Evolutionary conservation across 1,140 invertebrate species (phyloP).

Genomic region (Cotesia glomerata): DNA sequence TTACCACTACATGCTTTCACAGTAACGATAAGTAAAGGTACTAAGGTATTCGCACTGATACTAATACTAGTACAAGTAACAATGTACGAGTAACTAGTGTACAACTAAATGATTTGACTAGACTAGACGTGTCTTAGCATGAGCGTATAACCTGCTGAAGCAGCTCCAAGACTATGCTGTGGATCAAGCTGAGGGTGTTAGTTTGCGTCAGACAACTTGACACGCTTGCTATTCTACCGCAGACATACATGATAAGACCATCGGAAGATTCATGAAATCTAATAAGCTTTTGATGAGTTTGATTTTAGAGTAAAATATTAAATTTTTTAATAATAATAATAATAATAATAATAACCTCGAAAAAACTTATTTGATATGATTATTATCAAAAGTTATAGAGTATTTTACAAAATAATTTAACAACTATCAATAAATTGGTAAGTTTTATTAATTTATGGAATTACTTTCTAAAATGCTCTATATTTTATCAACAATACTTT

Average conservation of each 20-base stretch:
- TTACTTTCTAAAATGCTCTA: no score
- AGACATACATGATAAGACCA: not conserved
- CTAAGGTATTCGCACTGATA: not conserved
- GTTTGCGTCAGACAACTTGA: slow-evolving; percentile 51
- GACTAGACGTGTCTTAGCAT: slow-evolving; percentile 31
- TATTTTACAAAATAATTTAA: no score
- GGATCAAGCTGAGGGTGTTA: slow-evolving; percentile 32
- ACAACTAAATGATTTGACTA: slow-evolving; percentile 28
- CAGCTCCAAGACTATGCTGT: slow-evolving; percentile 7
- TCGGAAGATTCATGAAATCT: not conserved
- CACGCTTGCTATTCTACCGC: slow-evolving; percentile 37
- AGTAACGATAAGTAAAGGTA: no score
- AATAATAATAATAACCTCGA: no score
- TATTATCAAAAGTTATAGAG: no score
- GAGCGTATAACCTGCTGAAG: not conserved
- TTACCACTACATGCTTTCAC: no score
- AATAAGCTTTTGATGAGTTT: not conserved
- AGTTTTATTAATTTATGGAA: no score
- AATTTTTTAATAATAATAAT: no score
- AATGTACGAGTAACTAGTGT: slow-evolving; percentile 44
- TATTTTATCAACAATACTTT: no score
- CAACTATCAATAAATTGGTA: no score
- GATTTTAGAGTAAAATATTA: not conserved
- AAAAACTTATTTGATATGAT: no score
- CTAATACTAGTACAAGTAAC: slow-evolving; percentile 26